A percentile compares a stretch with the other conserved stretches of the same genome.
phyloP scores from a whole-genome alignment of 2,797 vertebrate genomes.

The Cyclopterus lumpus region DNA sequence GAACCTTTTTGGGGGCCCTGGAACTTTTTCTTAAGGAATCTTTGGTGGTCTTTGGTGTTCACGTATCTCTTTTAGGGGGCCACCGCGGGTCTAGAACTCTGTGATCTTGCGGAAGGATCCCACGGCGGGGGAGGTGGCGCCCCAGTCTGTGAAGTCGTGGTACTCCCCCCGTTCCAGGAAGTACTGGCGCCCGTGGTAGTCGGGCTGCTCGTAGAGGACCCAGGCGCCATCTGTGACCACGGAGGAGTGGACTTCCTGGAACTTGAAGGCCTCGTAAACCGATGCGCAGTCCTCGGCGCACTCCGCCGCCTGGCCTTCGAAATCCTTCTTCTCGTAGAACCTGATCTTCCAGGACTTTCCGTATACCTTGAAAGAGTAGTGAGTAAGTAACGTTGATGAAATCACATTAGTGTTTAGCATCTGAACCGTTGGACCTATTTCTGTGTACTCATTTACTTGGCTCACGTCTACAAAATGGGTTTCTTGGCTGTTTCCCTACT shows the following conservation, averaged over 20 bases:
- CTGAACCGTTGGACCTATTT: slow-evolving; percentile 11
- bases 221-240: slow-evolving; percentile 72
- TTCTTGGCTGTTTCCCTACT: slow-evolving; percentile 68
- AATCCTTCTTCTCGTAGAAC: slow-evolving; percentile 71
- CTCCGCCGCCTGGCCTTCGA: slow-evolving; percentile 67
- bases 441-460: background rate
- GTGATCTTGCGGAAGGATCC: slow-evolving; percentile 74
- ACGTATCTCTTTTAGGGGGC: background rate
- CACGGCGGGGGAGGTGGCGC: slow-evolving; percentile 56
- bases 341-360: slow-evolving; percentile 70
- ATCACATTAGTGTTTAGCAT: background rate
- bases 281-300: slow-evolving; percentile 65
- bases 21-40: background rate
- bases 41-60: background rate
- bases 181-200: slow-evolving; percentile 71
- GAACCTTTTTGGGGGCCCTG: background rate
- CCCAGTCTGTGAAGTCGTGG: slow-evolving; percentile 68
- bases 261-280: slow-evolving; percentile 61
- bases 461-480: slow-evolving; percentile 36
- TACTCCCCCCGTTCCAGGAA: slow-evolving; percentile 75
- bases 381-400: background rate
- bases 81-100: slow-evolving; percentile 51
- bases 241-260: slow-evolving; percentile 71
- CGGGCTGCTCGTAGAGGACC: slow-evolving; percentile 73
- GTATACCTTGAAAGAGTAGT: slow-evolving; percentile 55